Evolutionary conservation across 35 echinoderm and acorn worm genomes (phyloP), one percentile per base, ranked within the genome.

Genomic region (Apostichopus californicus): DNA sequence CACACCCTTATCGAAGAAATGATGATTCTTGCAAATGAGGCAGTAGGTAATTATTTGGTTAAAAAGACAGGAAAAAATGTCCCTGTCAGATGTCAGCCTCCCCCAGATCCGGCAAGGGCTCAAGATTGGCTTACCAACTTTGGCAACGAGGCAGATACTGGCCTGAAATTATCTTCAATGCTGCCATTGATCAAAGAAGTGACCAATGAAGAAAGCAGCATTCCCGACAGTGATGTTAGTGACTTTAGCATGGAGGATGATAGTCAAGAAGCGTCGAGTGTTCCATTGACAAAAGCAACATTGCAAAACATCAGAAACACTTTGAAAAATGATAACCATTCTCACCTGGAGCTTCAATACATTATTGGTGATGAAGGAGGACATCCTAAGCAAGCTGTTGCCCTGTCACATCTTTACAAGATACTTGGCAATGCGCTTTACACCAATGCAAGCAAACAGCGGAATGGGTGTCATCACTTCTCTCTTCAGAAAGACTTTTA

Each of bases 351-450:
- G 14, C 4, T 90, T 5, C 25, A 90, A 63, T 17, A 78, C 46
- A 57, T 90, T 53, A 90, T 90, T 9, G 88, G 88, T 15, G 18
- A 90, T 82, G 97, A 98, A 77, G 78, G 86, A 18, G 94, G 92
- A 63, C 95, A 98, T 89, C 97, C 97, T 11, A 93, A 91, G 59
- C 95, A 94, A 9, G 91, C 95, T 56, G 93, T 94, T 15, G 95
- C 93, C 24, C 58, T 86, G 15, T 57, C 97, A 15, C 78, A 94
- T 14, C 90, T 93, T 18, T 86, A 92, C 56, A 61, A 54, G 15
- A 88, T 98, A 77, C 91, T 93, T 46, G 82, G 89, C 20, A 65
- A 66, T 10, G 78, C 79, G 11, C 26, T 86, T 15, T 98, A 98
- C 86, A 72, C 93, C 63, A 90, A 78, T 61, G 94, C 95, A n/a